A percentile compares a stretch with the other conserved stretches of the same genome.
These are phyloP conservation scores for Actinopyga echinites DNA, from an alignment of 53 echinoderm and acorn worm species.

Conservation along the genomic window DNA sequence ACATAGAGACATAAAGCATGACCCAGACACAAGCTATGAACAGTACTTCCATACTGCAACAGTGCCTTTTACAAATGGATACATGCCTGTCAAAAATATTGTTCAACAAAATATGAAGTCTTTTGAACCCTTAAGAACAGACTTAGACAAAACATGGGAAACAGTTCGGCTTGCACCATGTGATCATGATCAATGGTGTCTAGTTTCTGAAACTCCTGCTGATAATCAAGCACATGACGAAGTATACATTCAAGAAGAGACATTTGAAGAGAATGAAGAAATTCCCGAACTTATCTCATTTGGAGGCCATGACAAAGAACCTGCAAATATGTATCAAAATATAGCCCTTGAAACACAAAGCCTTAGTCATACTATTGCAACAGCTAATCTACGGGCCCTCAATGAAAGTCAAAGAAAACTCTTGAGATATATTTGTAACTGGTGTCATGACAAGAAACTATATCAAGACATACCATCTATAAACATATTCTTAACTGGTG, in stretches of 20 bases:
- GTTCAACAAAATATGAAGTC: neutral
- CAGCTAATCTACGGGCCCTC: neutral
- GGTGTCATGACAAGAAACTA: neutral
- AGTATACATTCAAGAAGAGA: neutral
- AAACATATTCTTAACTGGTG: constrained; percentile 58
- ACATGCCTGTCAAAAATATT: neutral
- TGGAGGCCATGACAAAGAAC: neutral
- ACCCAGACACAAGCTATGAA: neutral
- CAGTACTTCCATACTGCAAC: neutral
- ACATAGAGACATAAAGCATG: neutral
- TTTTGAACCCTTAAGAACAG: too few species aligned
- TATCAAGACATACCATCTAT: constrained; percentile 10
- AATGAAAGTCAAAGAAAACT: neutral
- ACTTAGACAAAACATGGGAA: constrained; percentile 6
- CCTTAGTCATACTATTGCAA: too few species aligned
- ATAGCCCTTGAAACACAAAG: too few species aligned
- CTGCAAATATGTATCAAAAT: too few species aligned
- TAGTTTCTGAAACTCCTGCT: neutral
- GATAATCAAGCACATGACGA: neutral
- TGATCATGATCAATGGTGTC: neutral
- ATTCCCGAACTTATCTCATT: neutral
- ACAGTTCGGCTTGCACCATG: neutral
- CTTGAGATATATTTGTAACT: neutral
- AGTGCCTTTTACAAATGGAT: neutral
- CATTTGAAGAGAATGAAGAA: neutral